Evolutionary conservation across 2,797 vertebrate species (phyloP).

Genomic region (Catharus ustulatus): DNA sequence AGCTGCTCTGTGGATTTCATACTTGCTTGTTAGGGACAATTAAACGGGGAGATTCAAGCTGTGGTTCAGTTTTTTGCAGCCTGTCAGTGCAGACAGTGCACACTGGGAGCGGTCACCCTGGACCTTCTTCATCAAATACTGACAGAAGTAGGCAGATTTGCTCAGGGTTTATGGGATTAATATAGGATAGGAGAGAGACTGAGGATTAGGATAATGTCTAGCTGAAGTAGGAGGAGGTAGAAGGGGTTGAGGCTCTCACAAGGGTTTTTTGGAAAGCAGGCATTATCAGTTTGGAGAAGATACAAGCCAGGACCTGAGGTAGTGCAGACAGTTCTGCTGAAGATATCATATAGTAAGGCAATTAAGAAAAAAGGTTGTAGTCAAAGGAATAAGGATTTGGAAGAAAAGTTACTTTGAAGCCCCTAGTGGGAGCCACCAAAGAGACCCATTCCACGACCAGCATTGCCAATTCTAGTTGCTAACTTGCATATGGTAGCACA

Average conservation of each 20-base stretch:
- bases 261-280: background rate
- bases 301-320: background rate
- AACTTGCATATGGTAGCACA: background rate
- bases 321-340: background rate
- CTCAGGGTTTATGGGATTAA: conserved; percentile 45
- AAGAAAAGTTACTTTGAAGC: background rate
- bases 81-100: background rate
- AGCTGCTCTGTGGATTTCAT: background rate
- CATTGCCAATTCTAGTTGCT: background rate
- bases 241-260: background rate
- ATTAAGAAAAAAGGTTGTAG: background rate
- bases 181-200: background rate
- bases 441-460: background rate
- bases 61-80: background rate
- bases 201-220: conserved; percentile 1
- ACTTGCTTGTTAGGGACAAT: background rate
- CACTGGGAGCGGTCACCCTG: background rate
- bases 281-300: background rate
- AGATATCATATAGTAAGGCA: background rate
- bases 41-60: background rate
- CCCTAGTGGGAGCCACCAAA: background rate
- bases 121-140: background rate
- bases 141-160: conserved; percentile 17
- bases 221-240: background rate
- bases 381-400: background rate